A percentile compares a stretch with the other conserved stretches of the same genome.
Conservation (phyloP, 2,113 vertebrate genomes). For the Caretta caretta region DNA sequence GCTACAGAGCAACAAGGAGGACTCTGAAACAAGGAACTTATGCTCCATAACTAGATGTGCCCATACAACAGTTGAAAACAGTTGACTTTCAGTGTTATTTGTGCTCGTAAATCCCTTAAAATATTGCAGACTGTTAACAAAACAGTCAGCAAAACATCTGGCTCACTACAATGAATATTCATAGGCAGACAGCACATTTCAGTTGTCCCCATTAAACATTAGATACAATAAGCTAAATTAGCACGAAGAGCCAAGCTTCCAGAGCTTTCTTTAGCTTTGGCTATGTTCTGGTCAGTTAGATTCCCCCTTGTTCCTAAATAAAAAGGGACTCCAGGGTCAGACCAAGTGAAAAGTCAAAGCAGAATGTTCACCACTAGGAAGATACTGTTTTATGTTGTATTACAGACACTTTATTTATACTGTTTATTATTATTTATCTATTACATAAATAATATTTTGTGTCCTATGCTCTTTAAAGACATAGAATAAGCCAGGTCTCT, state of each 20-base stretch:
- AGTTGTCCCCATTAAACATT: accelerated
- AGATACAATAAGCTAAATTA: neutral
- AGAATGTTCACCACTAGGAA: neutral
- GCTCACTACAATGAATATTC: neutral
- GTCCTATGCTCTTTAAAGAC: neutral
- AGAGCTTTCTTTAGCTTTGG: neutral
- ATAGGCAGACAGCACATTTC: neutral
- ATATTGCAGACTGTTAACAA: no score
- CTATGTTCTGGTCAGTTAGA: neutral
- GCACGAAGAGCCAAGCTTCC: no score
- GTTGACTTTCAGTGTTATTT: neutral
- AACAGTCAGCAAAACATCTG: no score
- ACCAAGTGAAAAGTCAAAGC: neutral
- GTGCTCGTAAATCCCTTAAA: neutral
- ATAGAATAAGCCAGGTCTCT: neutral
- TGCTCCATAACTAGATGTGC: no score
- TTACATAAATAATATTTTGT: neutral
- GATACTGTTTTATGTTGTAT: neutral
- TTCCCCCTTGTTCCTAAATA: neutral
- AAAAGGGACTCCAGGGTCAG: neutral
- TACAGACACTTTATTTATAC: neutral
- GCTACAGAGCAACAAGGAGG: neutral
- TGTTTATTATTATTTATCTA: neutral
- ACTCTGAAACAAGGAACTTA: no score
- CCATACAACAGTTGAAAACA: neutral